Evolutionary conservation across 2,113 vertebrate species (phyloP).

Genomic region (Psettodes erumei): DNA sequence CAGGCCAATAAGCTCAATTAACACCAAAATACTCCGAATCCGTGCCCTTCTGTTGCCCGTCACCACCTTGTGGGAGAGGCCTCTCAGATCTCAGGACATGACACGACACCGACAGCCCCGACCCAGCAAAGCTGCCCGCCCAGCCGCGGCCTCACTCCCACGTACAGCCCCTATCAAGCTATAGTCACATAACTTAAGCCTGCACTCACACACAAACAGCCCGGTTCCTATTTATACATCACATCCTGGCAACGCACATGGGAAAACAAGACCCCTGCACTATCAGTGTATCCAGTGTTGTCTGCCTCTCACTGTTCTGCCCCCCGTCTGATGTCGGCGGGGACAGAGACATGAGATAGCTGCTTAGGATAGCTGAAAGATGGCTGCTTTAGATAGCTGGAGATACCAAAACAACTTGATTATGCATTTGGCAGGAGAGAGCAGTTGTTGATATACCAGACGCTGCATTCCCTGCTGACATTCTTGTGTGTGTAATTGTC

Average conservation of each 20-base stretch:
- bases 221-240: constrained; percentile 79
- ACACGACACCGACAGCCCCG: constrained; percentile 61
- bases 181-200: constrained; percentile 73
- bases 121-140: constrained; percentile 15
- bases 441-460: constrained; percentile 73
- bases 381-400: constrained; percentile 78
- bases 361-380: constrained; percentile 76
- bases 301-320: constrained; percentile 66
- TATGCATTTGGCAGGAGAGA: constrained; percentile 69
- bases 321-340: constrained; percentile 64
- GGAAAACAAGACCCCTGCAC: constrained; percentile 77
- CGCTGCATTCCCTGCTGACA: constrained; percentile 52
- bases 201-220: constrained; percentile 71
- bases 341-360: constrained; percentile 76
- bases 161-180: constrained; percentile 68
- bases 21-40: constrained; percentile 80
- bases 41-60: constrained; percentile 76
- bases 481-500: constrained; percentile 61
- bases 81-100: constrained; percentile 74
- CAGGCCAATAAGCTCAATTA: constrained; percentile 83
- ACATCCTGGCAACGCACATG: constrained; percentile 77
- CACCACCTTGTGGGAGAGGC: constrained; percentile 76
- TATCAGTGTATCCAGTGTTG: constrained; percentile 77
- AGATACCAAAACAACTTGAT: constrained; percentile 76
- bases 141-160: constrained; percentile 41